Percentiles rank a stretch among this genome's conserved stretches.
Conservation (phyloP, 2,888 invertebrate species). For the Lypha dubia region DNA sequence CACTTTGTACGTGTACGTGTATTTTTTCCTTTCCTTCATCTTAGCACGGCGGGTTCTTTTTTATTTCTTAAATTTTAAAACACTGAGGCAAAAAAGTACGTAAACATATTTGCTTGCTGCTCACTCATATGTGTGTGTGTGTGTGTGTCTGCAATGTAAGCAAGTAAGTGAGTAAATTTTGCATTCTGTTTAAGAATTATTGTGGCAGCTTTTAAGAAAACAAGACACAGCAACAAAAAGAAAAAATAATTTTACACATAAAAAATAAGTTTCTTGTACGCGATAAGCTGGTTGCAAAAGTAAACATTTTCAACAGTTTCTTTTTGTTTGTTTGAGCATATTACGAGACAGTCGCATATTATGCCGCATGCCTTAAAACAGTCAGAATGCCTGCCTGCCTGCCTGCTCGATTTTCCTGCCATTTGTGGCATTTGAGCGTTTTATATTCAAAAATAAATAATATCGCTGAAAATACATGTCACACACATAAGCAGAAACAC, state of each 20-base stretch:
- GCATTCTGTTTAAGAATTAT: slow-evolving; percentile 65
- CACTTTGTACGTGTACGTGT: slow-evolving; percentile 20
- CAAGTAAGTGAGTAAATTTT: slow-evolving; percentile 37
- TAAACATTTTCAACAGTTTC: slow-evolving; percentile 60
- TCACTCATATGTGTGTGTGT: not conserved
- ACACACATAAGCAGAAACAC: not conserved
- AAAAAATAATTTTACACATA: slow-evolving; percentile 8
- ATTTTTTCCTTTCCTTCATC: slow-evolving; percentile 16
- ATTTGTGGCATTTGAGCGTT: slow-evolving; percentile 16
- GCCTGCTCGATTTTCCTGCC: slow-evolving; percentile 16
- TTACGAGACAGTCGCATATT: slow-evolving; percentile 31
- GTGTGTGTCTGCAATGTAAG: not conserved
- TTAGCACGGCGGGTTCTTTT: slow-evolving; percentile 5
- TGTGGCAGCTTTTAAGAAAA: slow-evolving; percentile 61
- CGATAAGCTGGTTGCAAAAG: slow-evolving; percentile 66
- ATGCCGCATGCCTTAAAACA: slow-evolving; percentile 41
- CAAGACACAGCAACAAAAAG: slow-evolving; percentile 40
- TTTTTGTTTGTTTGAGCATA: slow-evolving; percentile 4
- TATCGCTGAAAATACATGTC: slow-evolving; percentile 3
- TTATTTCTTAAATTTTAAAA: slow-evolving; percentile 4
- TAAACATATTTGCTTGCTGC: slow-evolving; percentile 8
- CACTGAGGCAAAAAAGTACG: slow-evolving; percentile 6
- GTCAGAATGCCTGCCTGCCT: not conserved
- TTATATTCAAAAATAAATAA: slow-evolving; percentile 35
- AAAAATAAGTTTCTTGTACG: slow-evolving; percentile 58